Evolutionary conservation across 2,113 vertebrate genomes (phyloP), one percentile per base, ranked within the genome.

Genomic region (Salvator merianae): DNA sequence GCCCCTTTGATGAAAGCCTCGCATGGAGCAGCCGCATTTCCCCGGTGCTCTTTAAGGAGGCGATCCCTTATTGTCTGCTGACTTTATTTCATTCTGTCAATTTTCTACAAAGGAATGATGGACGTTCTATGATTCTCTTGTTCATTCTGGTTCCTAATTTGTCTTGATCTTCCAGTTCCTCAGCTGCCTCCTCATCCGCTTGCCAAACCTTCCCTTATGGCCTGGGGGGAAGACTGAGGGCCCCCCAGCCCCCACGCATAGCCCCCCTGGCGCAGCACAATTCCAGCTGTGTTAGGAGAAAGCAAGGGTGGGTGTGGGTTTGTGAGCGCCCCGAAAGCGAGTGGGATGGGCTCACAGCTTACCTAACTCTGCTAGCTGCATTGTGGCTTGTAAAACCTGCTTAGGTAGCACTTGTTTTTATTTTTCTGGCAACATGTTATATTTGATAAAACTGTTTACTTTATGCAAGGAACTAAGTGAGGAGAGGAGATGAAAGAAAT

Each of bases 401-500:
- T 91, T 94, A 34, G 8, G 10, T 53, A 9, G 50, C 50, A 14
- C 28, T 24, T 18, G 9, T 69, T 89, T 89, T 90, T 90, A 93
- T 88, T 3, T 90, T 93, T 83, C 84, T 90, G 86, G 90, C 91
- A 90, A 82, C 77, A 47, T 87, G 68, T 87, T 90, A 88, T 92
- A 93, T 94, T 95, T 95, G 91, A 83, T 95, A 91, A 93, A 88
- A 79, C 84, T 88, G 71, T 90, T 93, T 88, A 8, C 90, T 88
- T 90, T 84, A 91, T 86, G 90, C 84, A 84, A 93, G 36, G 88
- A 93, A 79, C 83, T 74, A 63, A 76, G 88, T 81, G 73, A 92
- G 92, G 89, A 93, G 84, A 70, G 90, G 89, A 93, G 91, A 91
- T 94, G 87, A 90, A 95, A 94, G 87, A 90, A 94, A 95, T 89